A percentile compares a stretch with the other conserved stretches of the same genome.
Evolutionary conservation across 2,113 vertebrate species (phyloP).

Genomic region (Cochlearius cochlearius): DNA sequence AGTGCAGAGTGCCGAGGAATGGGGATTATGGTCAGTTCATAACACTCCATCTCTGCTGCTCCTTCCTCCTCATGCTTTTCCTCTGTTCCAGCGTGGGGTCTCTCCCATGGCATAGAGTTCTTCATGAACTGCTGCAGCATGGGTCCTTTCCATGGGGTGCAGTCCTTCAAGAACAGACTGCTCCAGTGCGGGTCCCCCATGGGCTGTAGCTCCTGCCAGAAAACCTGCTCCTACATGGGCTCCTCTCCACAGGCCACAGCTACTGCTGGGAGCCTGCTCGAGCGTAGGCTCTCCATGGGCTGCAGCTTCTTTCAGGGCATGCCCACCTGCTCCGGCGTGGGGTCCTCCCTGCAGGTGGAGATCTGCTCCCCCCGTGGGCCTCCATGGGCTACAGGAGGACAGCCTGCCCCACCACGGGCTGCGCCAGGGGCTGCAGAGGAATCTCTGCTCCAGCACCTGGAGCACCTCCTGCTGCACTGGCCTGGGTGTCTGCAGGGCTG

Average conservation of each 20-base stretch:
- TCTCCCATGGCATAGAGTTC: not conserved
- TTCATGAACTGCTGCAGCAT: not conserved
- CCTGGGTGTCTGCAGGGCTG: not conserved
- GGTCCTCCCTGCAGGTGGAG: not conserved
- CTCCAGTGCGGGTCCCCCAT: fast-evolving
- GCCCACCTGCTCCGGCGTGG: not conserved
- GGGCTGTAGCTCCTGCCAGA: not conserved
- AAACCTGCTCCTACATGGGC: fast-evolving
- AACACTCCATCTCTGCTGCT: not conserved
- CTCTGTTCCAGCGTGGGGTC: fast-evolving
- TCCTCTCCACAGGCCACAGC: not conserved
- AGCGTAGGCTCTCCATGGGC: fast-evolving
- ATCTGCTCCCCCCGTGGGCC: not conserved
- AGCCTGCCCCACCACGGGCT: not conserved
- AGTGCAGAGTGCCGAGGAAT: not conserved
- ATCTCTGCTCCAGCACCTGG: not conserved
- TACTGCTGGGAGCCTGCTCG: not conserved
- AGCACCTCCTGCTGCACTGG: not conserved
- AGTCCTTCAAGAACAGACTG: not conserved
- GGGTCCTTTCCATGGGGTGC: not conserved
- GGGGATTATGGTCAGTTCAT: not conserved
- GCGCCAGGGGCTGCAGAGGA: not conserved
- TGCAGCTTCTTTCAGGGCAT: not conserved
- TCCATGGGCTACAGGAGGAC: fast-evolving
- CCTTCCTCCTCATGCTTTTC: not conserved